A percentile compares a stretch with the other conserved stretches of the same genome.
These are phyloP conservation scores for Xestobium rufovillosum DNA, from an alignment of 2,888 invertebrate genomes.

Conservation along the genomic window DNA sequence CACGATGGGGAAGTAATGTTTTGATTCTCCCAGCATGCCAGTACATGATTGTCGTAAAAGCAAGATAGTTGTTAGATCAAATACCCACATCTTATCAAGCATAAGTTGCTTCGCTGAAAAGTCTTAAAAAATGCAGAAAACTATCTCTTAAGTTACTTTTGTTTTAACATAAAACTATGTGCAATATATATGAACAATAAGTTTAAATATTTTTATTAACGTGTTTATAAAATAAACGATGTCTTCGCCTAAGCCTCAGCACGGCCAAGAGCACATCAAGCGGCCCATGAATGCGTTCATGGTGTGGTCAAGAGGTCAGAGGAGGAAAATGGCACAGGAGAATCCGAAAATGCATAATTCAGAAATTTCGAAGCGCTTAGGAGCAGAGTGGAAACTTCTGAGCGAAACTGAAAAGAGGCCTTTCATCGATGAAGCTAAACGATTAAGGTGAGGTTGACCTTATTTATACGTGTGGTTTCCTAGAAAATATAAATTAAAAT, in stretches of 20 bases:
- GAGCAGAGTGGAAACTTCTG: constrained; percentile 83
- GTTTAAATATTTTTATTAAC: too few species aligned
- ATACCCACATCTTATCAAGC: background rate
- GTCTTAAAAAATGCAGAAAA: too few species aligned
- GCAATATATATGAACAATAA: too few species aligned
- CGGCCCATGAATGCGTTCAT: constrained; percentile 77
- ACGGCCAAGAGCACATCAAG: constrained; percentile 58
- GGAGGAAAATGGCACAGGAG: constrained; percentile 88
- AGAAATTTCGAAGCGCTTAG: constrained; percentile 79
- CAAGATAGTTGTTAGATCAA: constrained; percentile 15
- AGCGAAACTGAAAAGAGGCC: constrained; percentile 81
- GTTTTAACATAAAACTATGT: too few species aligned
- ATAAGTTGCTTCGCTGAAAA: too few species aligned
- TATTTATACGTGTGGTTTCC: too few species aligned
- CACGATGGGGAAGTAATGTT: constrained; percentile 2
- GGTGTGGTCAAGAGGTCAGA: constrained; percentile 86
- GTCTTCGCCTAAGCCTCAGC: constrained; percentile 34
- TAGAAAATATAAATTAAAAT: too few species aligned
- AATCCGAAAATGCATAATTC: constrained; percentile 94
- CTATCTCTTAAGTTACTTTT: too few species aligned
- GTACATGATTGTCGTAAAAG: constrained; percentile 21
- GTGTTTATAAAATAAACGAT: constrained; percentile 18
- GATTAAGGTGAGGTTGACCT: constrained; percentile 64
- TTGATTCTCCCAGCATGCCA: constrained; percentile 20
- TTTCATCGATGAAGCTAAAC: constrained; percentile 85